Percentiles rank a stretch among this genome's conserved stretches.
Evolutionary conservation across 2,113 vertebrate genomes (phyloP).

Genomic region (Callipepla californica): DNA sequence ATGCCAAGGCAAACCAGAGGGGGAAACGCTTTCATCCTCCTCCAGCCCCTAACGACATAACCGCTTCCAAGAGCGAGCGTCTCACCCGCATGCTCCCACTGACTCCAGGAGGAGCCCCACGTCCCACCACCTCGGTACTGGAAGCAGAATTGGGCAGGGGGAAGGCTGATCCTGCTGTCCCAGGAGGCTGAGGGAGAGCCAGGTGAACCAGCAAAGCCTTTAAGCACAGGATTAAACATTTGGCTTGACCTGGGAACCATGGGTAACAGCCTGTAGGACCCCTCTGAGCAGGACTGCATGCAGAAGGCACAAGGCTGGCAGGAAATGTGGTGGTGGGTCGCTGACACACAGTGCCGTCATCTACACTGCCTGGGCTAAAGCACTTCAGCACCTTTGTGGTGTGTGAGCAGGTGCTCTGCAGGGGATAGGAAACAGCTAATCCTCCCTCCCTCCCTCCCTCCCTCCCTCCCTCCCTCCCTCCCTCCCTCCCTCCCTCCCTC

Average conservation of each 20-base stretch:
- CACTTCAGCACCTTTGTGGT: background rate
- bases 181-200: background rate
- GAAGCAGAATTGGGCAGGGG: accelerated
- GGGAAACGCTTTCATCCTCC: background rate
- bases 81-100: background rate
- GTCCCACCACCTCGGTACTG: background rate
- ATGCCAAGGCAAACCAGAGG: conserved; percentile 18
- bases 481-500: background rate
- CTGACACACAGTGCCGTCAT: background rate
- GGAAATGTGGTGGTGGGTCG: background rate
- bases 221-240: background rate
- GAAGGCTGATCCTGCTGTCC: background rate
- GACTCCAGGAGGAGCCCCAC: background rate
- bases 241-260: accelerated
- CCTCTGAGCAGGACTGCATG: background rate
- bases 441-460: background rate
- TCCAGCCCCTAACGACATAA: conserved; percentile 36
- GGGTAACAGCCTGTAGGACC: background rate
- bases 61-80: background rate
- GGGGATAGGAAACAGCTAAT: background rate
- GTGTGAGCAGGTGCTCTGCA: background rate
- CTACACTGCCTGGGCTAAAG: background rate
- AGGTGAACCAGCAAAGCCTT: background rate
- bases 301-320: accelerated
- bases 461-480: background rate